These are phyloP conservation scores for Isurus oxyrinchus DNA, from an alignment of 2,113 vertebrate species.

Conservation along the genomic window DNA sequence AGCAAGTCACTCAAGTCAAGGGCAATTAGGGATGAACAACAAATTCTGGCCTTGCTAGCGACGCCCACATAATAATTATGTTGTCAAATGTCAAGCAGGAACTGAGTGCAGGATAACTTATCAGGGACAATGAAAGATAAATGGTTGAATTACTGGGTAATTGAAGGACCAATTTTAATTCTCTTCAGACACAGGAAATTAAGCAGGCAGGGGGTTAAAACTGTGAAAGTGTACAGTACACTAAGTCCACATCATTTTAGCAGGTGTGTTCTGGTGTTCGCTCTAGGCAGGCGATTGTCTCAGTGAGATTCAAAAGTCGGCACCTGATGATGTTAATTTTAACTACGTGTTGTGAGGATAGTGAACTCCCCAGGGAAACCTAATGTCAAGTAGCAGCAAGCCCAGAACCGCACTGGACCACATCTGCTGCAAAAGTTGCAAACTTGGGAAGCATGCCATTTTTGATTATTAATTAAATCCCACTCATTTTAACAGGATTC, in stretches of 20 bases:
- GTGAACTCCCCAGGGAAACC: not conserved
- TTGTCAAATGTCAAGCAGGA: too few species aligned
- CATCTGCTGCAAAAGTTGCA: not conserved
- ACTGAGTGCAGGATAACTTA: too few species aligned
- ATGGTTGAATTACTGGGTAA: too few species aligned
- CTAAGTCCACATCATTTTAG: not conserved
- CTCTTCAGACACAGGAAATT: too few species aligned
- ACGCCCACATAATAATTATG: too few species aligned
- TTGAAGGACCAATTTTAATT: too few species aligned
- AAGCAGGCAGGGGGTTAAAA: too few species aligned
- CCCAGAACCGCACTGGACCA: not conserved
- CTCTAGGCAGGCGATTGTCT: not conserved
- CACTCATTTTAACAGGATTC: too few species aligned
- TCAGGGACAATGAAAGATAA: too few species aligned
- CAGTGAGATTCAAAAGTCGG: not conserved
- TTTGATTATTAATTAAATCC: not conserved
- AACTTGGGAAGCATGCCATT: not conserved
- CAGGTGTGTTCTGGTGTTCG: not conserved
- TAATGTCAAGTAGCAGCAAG: not conserved
- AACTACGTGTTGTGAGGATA: not conserved
- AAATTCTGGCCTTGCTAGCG: too few species aligned
- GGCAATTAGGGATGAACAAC: too few species aligned
- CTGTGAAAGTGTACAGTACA: not conserved
- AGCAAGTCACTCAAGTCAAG: too few species aligned
- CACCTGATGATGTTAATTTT: not conserved